Evolutionary conservation across 2,113 vertebrate species (phyloP).

Genomic region (Ictalurus furcatus): DNA sequence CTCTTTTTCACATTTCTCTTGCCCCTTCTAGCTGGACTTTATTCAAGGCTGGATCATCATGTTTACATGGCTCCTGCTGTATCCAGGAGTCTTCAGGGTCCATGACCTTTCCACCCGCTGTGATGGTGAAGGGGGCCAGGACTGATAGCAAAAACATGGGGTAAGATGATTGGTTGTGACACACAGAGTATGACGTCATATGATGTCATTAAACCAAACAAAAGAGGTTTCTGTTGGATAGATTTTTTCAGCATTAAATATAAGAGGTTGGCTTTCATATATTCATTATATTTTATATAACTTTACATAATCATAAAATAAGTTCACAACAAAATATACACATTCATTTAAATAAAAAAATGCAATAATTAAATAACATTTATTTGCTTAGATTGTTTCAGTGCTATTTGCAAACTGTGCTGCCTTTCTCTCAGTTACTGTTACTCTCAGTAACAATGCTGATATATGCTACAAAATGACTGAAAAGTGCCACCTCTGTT

Average conservation of each 20-base stretch:
- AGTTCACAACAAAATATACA: background rate
- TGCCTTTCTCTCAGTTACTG: background rate
- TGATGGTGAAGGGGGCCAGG: conserved; percentile 30
- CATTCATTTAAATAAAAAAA: background rate
- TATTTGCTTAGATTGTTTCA: background rate
- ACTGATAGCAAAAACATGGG: conserved; percentile 37
- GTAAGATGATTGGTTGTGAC: conserved; percentile 20
- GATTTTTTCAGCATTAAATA: background rate
- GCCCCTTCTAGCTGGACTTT: conserved; percentile 70
- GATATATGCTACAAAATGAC: background rate
- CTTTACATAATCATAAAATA: background rate
- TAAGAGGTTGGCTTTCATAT: background rate
- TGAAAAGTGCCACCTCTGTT: background rate
- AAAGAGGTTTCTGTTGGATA: background rate
- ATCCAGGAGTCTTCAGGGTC: conserved; percentile 55
- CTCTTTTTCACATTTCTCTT: conserved; percentile 19
- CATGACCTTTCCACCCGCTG: conserved; percentile 62
- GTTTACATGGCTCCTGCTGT: conserved; percentile 65
- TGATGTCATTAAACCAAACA: conserved; percentile 2
- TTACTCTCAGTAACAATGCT: background rate
- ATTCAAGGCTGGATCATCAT: conserved; percentile 68
- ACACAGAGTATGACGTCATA: conserved; percentile 34
- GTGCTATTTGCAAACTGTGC: background rate
- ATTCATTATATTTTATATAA: background rate
- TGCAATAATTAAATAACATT: background rate